Conservation (phyloP, 2,797 vertebrate species). For the Oreochromis mossambicus region DNA sequence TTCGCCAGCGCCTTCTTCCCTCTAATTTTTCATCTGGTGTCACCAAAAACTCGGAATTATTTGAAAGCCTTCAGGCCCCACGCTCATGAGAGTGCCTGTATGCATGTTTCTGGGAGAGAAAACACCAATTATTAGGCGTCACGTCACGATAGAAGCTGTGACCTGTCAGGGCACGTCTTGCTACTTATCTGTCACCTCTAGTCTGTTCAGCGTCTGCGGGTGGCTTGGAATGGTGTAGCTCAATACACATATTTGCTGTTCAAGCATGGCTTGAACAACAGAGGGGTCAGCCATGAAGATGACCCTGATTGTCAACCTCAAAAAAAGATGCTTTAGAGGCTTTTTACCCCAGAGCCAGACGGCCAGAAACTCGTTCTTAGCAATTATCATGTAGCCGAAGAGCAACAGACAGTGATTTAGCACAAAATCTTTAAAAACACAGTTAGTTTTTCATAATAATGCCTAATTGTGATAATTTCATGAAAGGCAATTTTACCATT, state of each 20-base stretch:
- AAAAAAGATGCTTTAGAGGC: slow-evolving; percentile 46
- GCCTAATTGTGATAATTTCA: neutral
- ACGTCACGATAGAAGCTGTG: slow-evolving; percentile 51
- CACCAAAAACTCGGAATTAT: slow-evolving; percentile 39
- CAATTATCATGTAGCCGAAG: slow-evolving; percentile 32
- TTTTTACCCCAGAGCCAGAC: slow-evolving; percentile 18
- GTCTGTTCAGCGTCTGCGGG: slow-evolving; percentile 61
- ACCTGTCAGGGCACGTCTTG: slow-evolving; percentile 58
- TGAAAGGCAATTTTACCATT: neutral
- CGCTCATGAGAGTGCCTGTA: neutral
- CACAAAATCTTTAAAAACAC: neutral
- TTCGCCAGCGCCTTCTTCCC: neutral
- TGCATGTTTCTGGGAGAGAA: slow-evolving; percentile 44
- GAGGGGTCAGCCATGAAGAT: slow-evolving; percentile 60
- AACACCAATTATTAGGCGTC: slow-evolving; percentile 66
- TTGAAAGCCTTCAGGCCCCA: slow-evolving; percentile 2
- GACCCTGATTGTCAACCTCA: slow-evolving; percentile 59
- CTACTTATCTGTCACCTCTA: slow-evolving; percentile 62
- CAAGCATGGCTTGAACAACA: slow-evolving; percentile 48
- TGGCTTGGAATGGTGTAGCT: slow-evolving; percentile 51
- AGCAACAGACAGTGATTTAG: neutral
- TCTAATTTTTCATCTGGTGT: slow-evolving; percentile 21
- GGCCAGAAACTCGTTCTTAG: slow-evolving; percentile 9
- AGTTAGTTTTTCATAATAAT: neutral
- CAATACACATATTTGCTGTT: slow-evolving; percentile 67